These are phyloP conservation scores for Rattus norvegicus DNA, from an alignment of 2,113 vertebrate species.

Conservation along the genomic window GRCr8 NC_086026.1:63171001-63171500, in stretches of 20 bases:
- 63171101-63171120: neutral
- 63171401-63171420: neutral
- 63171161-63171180: neutral
- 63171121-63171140: neutral
- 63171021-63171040: neutral
- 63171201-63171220: neutral
- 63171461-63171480: neutral
- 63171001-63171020: too few species aligned
- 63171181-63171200: neutral
- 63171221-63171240: conserved; percentile 67
- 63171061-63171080: neutral
- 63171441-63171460: neutral
- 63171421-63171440: neutral
- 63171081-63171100: neutral
- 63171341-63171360: neutral
- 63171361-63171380: neutral
- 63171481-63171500: neutral
- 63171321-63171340: neutral
- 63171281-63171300: neutral
- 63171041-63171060: conserved; percentile 61
- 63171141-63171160: neutral
- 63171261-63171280: fast-evolving
- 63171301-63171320: neutral
- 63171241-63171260: neutral
- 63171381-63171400: neutral